Conservation (phyloP, 92 coral and sea anemone species). For the Porites rus region DNA sequence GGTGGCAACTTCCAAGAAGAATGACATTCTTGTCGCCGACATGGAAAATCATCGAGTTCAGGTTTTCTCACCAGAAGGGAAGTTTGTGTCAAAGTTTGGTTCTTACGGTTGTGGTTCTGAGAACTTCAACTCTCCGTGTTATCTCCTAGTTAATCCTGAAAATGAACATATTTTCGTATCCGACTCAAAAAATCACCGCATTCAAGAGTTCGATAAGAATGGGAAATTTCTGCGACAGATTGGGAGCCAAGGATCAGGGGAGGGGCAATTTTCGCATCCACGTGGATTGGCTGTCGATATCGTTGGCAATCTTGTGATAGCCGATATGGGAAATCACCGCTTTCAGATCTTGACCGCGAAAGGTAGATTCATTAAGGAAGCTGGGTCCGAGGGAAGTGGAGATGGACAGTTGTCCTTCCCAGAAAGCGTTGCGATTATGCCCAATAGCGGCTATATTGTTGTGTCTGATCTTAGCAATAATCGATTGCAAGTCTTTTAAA, state of each 20-base stretch:
- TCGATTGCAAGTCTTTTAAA: slow-evolving; percentile 90
- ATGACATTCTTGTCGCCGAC: slow-evolving; percentile 95
- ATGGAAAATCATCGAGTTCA: slow-evolving; percentile 98
- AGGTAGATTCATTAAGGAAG: slow-evolving; percentile 91
- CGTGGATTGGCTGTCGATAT: slow-evolving; percentile 97
- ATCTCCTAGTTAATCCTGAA: slow-evolving; percentile 83
- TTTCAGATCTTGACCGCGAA: slow-evolving; percentile 89
- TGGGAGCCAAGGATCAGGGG: slow-evolving; percentile 88
- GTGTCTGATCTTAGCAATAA: slow-evolving; percentile 98
- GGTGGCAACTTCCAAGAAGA: slow-evolving; percentile 82
- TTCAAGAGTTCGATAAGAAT: slow-evolving; percentile 93
- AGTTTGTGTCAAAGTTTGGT: slow-evolving; percentile 89
- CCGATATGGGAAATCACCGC: slow-evolving; percentile 99
- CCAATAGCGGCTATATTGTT: slow-evolving; percentile 99
- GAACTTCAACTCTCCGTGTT: slow-evolving; percentile 93
- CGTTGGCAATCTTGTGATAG: slow-evolving; percentile 91
- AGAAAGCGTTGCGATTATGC: slow-evolving; percentile 98
- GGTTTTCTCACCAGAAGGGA: slow-evolving; percentile 90
- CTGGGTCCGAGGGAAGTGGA: slow-evolving; percentile 98
- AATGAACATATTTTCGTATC: slow-evolving; percentile 89
- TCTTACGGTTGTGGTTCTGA: slow-evolving; percentile 89
- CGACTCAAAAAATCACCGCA: slow-evolving; percentile 96
- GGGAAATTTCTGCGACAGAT: slow-evolving; percentile 84
- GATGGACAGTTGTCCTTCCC: slow-evolving; percentile 99
- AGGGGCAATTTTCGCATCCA: slow-evolving; percentile 95